phyloP scores from a whole-genome alignment of 2,888 invertebrate species.

The Zaprionus lineosus region DNA sequence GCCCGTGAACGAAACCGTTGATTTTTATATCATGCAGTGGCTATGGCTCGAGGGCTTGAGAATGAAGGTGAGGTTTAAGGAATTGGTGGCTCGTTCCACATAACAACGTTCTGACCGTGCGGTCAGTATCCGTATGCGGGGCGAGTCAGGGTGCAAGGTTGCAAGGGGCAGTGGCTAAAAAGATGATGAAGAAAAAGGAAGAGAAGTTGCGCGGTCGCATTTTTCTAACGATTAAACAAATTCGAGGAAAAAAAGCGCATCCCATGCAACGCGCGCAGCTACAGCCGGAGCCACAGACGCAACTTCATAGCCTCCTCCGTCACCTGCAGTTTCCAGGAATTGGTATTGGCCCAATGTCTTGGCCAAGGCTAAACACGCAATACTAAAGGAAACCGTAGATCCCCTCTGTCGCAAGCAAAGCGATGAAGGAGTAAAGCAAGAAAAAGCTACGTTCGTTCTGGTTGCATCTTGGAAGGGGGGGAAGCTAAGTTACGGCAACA shows the following conservation, averaged over 20 bases:
- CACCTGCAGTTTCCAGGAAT: conserved; percentile 81
- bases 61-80: conserved; percentile 14
- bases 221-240: conserved; percentile 82
- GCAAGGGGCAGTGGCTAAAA: not conserved
- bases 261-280: conserved; percentile 73
- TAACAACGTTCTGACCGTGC: no score
- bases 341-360: conserved; percentile 32
- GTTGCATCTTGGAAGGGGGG: conserved; percentile 50
- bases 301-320: conserved; percentile 52
- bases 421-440: not conserved
- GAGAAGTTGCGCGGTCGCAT: conserved; percentile 64
- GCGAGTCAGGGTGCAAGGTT: conserved; percentile 4
- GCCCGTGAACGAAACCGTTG: conserved; percentile 63
- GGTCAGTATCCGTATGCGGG: not conserved
- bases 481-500: no score
- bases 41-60: conserved; percentile 9
- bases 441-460: conserved; percentile 40
- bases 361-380: conserved; percentile 36
- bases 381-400: conserved; percentile 40
- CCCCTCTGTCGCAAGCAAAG: not conserved
- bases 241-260: conserved; percentile 82
- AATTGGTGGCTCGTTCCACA: conserved; percentile 25
- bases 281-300: conserved; percentile 26
- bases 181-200: not conserved
- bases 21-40: no score